Base-by-base conservation (phyloP, 2,888 invertebrate species). In the Chelonus formosanus region DNA sequence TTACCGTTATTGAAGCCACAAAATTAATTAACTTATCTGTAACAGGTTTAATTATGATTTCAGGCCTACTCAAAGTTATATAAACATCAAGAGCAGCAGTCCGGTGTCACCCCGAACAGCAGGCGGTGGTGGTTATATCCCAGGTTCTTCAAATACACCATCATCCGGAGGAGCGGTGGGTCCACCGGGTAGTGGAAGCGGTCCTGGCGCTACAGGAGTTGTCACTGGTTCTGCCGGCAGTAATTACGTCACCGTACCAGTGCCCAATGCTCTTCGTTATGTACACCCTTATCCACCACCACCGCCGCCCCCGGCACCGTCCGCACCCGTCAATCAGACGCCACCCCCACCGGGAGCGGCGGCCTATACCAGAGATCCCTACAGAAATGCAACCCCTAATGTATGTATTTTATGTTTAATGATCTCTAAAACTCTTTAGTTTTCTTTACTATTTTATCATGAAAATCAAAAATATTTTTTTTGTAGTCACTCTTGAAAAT, bases 161-260 rank as follows among this genome's bases (percentile, higher is more conserved):
- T 75, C 75, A 76, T 73, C 76, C 45, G 66, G 68, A 78, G 85
- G 85, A 84, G 86, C 85, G 80, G 72, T 73, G 36, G 72, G 72
- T 65, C 73, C 71, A 64, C 70, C 74, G 63, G 71, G 86, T 62
- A 72, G 68, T 75, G 80, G 73, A 84, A 86, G 84, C 85, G 85
- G 85, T 78, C 85, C 84, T 76, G 83, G 80, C 77, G 81, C 83
- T 74, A 83, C 84, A 67, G 84, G 82, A 74, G 82, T 84, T 76
- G 79, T 87, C 84, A 81, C 86, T 85, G 86, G 74, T 84, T 85
- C 71, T 85, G 86, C 86, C 73, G 85, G 86, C 72, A 86, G 86
- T 72, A 73, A 86, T 86, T 70, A 86, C 87, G 71, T 85, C 83
- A 54, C 88, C 81, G 78, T 87, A 85, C 63, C 86, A 80, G 70